These are phyloP conservation scores for Drosophila formosana DNA, from an alignment of 2,888 invertebrate genomes.

Conservation along the genomic window DNA sequence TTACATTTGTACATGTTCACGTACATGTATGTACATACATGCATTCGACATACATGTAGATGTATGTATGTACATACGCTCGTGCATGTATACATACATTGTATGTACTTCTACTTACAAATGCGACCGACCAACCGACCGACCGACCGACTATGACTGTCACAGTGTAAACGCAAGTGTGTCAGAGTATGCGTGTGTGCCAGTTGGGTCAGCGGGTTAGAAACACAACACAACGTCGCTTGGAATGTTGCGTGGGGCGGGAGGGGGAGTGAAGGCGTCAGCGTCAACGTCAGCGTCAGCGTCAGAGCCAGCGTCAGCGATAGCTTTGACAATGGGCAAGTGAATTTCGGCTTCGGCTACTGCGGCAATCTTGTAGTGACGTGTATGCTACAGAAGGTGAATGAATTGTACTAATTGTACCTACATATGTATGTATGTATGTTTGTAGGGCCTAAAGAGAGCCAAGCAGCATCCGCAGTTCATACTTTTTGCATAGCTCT, in stretches of 20 bases:
- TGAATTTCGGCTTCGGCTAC: conserved; percentile 51
- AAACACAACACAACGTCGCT: conserved; percentile 53
- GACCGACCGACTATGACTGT: conserved; percentile 23
- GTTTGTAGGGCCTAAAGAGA: too few species aligned
- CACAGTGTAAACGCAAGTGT: conserved; percentile 32
- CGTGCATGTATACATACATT: conserved; percentile 16
- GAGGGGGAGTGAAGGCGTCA: conserved; percentile 45
- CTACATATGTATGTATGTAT: too few species aligned
- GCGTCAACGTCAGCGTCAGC: conserved; percentile 42
- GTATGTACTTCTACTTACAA: conserved; percentile 33
- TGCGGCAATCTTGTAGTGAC: conserved; percentile 56
- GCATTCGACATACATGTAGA: conserved; percentile 10
- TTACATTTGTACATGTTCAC: conserved; percentile 24
- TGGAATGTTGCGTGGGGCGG: conserved; percentile 64
- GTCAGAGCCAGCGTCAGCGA: conserved; percentile 30
- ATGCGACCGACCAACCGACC: conserved; percentile 5
- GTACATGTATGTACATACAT: conserved; percentile 10
- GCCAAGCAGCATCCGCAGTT: conserved; percentile 20
- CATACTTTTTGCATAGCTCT: not conserved
- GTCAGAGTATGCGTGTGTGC: conserved; percentile 12
- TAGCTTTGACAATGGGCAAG: conserved; percentile 42
- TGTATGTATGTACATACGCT: conserved; percentile 2
- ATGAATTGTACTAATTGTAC: conserved; percentile 52
- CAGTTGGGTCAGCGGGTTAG: conserved; percentile 74
- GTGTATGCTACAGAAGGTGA: conserved; percentile 62